A percentile compares a stretch with the other conserved stretches of the same genome.
phyloP scores from a whole-genome alignment of 2,113 vertebrate species.

The Rutilus rutilus region DNA sequence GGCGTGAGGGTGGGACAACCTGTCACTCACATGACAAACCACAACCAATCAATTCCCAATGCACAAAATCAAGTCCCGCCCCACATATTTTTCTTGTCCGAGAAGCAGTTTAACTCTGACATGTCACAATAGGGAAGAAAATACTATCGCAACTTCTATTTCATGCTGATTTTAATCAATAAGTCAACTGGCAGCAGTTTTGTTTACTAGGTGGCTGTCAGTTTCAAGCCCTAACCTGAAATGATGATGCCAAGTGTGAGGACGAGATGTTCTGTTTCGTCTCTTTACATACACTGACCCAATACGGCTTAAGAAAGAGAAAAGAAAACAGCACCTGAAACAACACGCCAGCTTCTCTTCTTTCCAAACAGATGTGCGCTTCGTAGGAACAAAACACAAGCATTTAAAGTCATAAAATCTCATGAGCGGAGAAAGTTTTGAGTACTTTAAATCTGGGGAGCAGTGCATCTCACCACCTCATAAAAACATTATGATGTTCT shows the following conservation, averaged over 20 bases:
- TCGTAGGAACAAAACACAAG: constrained; percentile 17
- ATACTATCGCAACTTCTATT: too few species aligned
- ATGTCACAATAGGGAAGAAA: too few species aligned
- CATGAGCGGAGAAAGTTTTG: constrained; percentile 4
- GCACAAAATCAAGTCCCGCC: too few species aligned
- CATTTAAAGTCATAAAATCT: constrained; percentile 35
- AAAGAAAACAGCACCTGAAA: constrained; percentile 54
- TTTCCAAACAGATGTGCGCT: constrained; percentile 69
- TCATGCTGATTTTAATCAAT: neutral
- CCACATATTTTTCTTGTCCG: too few species aligned
- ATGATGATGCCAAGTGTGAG: constrained; percentile 45
- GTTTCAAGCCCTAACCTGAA: constrained; percentile 23
- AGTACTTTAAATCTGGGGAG: neutral
- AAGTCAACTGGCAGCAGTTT: neutral
- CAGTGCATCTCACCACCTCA: constrained; percentile 59
- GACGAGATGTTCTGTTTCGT: constrained; percentile 62
- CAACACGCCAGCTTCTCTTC: constrained; percentile 62
- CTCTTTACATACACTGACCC: constrained; percentile 51
- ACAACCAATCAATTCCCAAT: too few species aligned
- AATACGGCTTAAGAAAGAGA: neutral
- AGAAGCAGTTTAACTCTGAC: too few species aligned
- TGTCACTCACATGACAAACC: too few species aligned
- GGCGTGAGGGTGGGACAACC: too few species aligned
- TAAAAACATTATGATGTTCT: constrained; percentile 58
- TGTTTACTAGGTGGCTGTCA: constrained; percentile 24